Percentiles rank a stretch among this genome's conserved stretches.
Conservation (phyloP, 2,888 invertebrate genomes). For the Epinotia brunnichana region DNA sequence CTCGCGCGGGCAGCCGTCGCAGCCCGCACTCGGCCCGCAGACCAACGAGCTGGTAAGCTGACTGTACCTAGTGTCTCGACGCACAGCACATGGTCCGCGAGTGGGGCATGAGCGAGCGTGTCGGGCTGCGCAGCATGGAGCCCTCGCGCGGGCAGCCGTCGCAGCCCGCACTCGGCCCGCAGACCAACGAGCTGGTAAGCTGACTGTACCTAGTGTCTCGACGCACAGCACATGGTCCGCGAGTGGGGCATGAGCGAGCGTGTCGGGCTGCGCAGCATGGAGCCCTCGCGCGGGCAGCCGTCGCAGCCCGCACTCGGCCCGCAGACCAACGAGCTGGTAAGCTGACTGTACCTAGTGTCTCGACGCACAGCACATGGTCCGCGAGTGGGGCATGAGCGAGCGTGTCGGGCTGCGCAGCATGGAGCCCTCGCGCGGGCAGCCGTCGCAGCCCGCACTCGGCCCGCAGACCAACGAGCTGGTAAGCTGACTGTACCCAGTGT, state of each 20-base stretch:
- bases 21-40: conserved; percentile 88
- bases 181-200: conserved; percentile 88
- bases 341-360: no score
- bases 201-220: no score
- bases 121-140: conserved; percentile 90
- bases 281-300: conserved; percentile 71
- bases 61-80: no score
- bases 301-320: conserved; percentile 88
- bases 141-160: conserved; percentile 66
- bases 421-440: conserved; percentile 74
- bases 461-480: conserved; percentile 91
- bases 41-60: conserved; percentile 88
- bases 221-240: conserved; percentile 95
- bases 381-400: conserved; percentile 99
- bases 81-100: conserved; percentile 95
- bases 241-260: conserved; percentile 99
- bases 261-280: conserved; percentile 91
- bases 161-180: conserved; percentile 88
- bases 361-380: conserved; percentile 96
- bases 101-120: conserved; percentile 99
- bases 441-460: conserved; percentile 86
- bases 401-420: conserved; percentile 92
- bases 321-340: conserved; percentile 89
- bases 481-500: no score
- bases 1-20: conserved; percentile 64